Percentiles rank a stretch among this genome's conserved stretches.
phyloP scores from a whole-genome alignment of 1,140 invertebrate species.

The Tenebrio molitor region DNA sequence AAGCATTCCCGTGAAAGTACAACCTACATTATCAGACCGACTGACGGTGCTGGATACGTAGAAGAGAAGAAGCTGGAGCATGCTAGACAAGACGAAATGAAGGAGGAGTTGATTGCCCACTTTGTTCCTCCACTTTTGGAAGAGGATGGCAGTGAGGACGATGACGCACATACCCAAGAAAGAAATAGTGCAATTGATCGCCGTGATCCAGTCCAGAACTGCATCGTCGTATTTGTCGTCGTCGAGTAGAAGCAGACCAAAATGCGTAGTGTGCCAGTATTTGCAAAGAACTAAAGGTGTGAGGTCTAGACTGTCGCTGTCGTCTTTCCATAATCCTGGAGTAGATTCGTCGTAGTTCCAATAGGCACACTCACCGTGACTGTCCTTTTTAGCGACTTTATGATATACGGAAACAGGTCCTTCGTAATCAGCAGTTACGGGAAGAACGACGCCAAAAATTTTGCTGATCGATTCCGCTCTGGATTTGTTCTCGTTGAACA shows the following conservation, averaged over 20 bases:
- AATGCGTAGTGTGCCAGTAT: conserved; percentile 60
- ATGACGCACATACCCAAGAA: conserved; percentile 72
- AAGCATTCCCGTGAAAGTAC: conserved; percentile 59
- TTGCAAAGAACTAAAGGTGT: neutral
- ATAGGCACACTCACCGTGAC: conserved; percentile 51
- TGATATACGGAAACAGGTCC: conserved; percentile 41
- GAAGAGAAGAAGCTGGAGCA: conserved; percentile 71
- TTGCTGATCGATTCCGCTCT: conserved; percentile 43
- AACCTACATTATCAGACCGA: conserved; percentile 58
- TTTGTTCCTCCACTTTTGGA: conserved; percentile 72
- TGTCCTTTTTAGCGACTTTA: conserved; percentile 33
- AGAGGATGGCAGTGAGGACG: conserved; percentile 71
- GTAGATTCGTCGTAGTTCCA: conserved; percentile 45
- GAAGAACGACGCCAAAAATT: conserved; percentile 53
- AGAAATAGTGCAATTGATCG: conserved; percentile 73
- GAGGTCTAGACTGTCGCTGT: conserved; percentile 10
- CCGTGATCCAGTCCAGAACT: conserved; percentile 73
- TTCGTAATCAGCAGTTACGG: conserved; percentile 38
- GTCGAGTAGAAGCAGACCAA: conserved; percentile 52
- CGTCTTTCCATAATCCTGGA: conserved; percentile 53
- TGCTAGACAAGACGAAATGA: conserved; percentile 71
- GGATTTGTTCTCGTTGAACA: conserved; percentile 51
- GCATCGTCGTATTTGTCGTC: conserved; percentile 32
- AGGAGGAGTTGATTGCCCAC: conserved; percentile 75
- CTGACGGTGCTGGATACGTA: conserved; percentile 68